These are phyloP conservation scores for Raja brachyura DNA, from an alignment of 2,113 vertebrate genomes.

Conservation along the genomic window DNA sequence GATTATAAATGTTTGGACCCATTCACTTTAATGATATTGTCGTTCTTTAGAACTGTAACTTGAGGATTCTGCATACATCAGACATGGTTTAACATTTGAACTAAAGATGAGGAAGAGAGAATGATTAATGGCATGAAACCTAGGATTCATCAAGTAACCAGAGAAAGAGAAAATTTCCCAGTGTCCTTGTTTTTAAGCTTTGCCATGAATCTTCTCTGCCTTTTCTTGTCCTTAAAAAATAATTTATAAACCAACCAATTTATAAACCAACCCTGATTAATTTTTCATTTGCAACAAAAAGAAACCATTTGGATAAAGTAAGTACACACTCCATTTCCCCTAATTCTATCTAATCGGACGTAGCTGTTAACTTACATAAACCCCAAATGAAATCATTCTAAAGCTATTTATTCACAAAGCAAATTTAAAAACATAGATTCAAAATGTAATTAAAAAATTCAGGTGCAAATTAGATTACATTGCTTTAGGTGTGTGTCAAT, in stretches of 20 bases:
- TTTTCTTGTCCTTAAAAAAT: background rate
- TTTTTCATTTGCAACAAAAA: slow-evolving; percentile 17
- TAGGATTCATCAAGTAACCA: slow-evolving; percentile 44
- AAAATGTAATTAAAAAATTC: background rate
- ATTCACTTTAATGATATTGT: background rate
- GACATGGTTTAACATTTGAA: slow-evolving; percentile 32
- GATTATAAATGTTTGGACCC: background rate
- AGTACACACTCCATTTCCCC: background rate
- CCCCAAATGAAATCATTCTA: background rate
- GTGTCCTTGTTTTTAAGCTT: background rate
- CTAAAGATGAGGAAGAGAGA: background rate
- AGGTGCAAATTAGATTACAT: background rate
- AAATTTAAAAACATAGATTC: background rate
- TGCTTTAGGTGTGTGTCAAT: background rate
- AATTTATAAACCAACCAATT: background rate
- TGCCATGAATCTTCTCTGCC: background rate
- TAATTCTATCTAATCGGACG: background rate
- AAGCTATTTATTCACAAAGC: background rate
- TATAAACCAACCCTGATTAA: background rate
- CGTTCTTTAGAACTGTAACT: slow-evolving; percentile 8
- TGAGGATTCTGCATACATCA: slow-evolving; percentile 17
- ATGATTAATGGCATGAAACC: slow-evolving; percentile 48
- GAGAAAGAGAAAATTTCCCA: slow-evolving; percentile 42
- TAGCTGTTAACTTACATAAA: background rate
- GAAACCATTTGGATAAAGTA: background rate